Evolutionary conservation across 2,113 vertebrate genomes (phyloP).

Genomic region (Erpornis zantholeuca): DNA sequence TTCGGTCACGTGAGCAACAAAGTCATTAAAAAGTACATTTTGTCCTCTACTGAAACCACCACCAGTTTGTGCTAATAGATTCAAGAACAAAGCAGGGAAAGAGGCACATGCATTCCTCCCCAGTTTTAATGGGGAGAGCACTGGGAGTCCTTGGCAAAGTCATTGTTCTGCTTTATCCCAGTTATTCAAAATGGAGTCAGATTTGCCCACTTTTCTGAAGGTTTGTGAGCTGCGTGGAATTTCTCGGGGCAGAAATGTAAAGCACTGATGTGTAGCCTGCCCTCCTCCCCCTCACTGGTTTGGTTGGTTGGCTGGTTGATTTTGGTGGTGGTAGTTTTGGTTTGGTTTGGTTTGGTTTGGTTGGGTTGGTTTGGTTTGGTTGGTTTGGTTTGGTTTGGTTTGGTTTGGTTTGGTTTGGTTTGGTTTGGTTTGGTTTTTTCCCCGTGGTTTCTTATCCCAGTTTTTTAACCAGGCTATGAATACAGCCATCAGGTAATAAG

Average conservation of each 20-base stretch:
- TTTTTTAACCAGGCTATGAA: not conserved
- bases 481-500: not conserved
- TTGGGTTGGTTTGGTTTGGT: not conserved
- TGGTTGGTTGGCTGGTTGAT: not conserved
- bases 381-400: not conserved
- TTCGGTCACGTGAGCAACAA: not conserved
- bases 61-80: not conserved
- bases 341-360: not conserved
- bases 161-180: not conserved
- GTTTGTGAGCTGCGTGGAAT: not conserved
- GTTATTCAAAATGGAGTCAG: not conserved
- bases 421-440: not conserved
- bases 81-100: not conserved
- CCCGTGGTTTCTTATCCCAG: not conserved
- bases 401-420: not conserved
- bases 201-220: not conserved
- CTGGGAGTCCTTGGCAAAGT: not conserved
- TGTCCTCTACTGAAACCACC: not conserved
- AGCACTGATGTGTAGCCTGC: not conserved
- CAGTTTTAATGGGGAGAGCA: not conserved
- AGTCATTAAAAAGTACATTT: not conserved
- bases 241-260: not conserved
- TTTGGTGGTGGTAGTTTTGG: not conserved
- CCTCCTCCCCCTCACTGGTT: not conserved
- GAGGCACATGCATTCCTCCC: accelerated